Evolutionary conservation across 1,140 invertebrate species (phyloP), one percentile per base, ranked within the genome.

Genomic region (Theocolax elegans): DNA sequence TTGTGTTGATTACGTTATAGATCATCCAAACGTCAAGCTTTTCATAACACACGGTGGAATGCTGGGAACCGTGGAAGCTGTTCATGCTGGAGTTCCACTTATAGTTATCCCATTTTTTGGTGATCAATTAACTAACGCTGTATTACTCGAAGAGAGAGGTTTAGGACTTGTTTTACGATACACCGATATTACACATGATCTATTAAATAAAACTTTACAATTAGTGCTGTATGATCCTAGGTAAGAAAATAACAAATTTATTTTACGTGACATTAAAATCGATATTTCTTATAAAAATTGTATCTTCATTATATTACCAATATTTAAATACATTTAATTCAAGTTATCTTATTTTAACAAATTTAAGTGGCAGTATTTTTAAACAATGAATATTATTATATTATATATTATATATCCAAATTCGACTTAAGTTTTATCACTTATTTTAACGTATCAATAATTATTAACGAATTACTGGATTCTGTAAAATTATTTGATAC

Each of bases 11-110:
- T 42, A 25, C 19, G 31, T 53, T 17, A 38, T 70, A 91, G 90
- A 85, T 64, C 91, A 93, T 80, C 86, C 87, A 3, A 91, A 91
- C 67, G 85, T 91, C 0, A 84, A 89, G 38, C 85, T 89, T 10
- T 93, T 90, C 75, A 81, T 93, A 13, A 88, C 88, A 2, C 92
- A 93, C 72, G 91, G 90, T 0, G 92, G 92, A 19, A 82, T 91
- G 7, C 82, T 92, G 31, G 91, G 92, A 9, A 81, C 89, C 51
- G 87, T 88, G 0, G 92, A 93, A 74, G 88, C 88, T 0, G 80
- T 91, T 2, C 87, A 90, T 35, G 84, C 85, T 2, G 91, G 89
- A 1, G 87, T 91, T 19, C 92, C 92, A 1, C 88, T 92, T 83
- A 56, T 93, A 1, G 79, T 88, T n/a, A 81, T 90, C 44, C 89